phyloP scores from a whole-genome alignment of 2,113 vertebrate species.

The Scomber colias region DNA sequence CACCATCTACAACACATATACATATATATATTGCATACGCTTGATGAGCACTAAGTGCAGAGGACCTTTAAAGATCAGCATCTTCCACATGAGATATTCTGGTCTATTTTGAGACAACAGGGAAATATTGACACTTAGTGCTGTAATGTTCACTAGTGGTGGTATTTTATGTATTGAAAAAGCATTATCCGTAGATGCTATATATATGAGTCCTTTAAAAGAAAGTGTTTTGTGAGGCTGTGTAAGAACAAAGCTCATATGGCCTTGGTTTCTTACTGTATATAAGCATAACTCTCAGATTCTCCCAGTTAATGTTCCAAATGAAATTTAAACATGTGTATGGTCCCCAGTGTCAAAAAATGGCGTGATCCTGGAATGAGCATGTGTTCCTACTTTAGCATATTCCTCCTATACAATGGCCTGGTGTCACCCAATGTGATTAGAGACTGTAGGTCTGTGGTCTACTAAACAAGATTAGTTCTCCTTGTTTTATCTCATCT shows the following conservation, averaged over 20 bases:
- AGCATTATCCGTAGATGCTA: too few species aligned
- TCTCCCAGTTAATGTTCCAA: too few species aligned
- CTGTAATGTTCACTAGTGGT: too few species aligned
- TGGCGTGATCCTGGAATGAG: not conserved
- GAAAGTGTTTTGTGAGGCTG: too few species aligned
- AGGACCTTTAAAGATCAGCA: not conserved
- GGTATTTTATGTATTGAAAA: too few species aligned
- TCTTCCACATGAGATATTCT: not conserved
- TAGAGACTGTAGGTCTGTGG: slow-evolving; percentile 27
- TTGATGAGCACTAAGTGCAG: not conserved
- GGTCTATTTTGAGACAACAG: not conserved
- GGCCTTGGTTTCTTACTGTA: too few species aligned
- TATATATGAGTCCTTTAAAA: too few species aligned
- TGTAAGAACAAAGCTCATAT: too few species aligned
- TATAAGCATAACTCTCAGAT: too few species aligned
- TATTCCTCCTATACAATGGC: slow-evolving; percentile 7
- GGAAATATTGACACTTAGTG: not conserved
- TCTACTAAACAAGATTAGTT: slow-evolving; percentile 57
- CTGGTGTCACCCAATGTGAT: slow-evolving; percentile 31
- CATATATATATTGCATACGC: not conserved
- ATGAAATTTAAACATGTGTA: not conserved
- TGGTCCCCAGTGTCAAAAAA: not conserved
- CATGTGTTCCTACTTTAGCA: not conserved
- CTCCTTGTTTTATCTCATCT: slow-evolving; percentile 45
- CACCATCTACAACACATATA: not conserved